Evolutionary conservation across 2,888 invertebrate species (phyloP), one percentile per base, ranked within the genome.

Genomic region (Chromoteleia sp.): DNA sequence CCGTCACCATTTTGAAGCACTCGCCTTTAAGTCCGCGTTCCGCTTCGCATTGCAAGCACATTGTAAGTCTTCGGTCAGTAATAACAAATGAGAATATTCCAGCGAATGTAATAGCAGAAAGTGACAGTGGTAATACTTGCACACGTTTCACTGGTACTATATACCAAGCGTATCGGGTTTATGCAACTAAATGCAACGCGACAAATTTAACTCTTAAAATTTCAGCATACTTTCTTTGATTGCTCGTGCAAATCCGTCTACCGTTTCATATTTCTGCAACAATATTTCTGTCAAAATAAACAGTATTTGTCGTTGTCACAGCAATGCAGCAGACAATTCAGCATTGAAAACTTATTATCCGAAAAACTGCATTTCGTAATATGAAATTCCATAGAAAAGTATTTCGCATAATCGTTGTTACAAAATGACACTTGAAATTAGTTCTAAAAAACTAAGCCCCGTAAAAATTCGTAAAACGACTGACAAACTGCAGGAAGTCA

Each of bases 121-220:
- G 67, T 61, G 68, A 75, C 75, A 75, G 59, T 67, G 59, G 75
- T 41, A 75, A 33, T 14, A 30, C 41, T 52, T 33, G 61, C 52
- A 73, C 52, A 61, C 43, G 61, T 61, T 52, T 43, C 14, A 6
- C 17, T 17, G 17, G 39, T 14, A 39, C 5, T 52, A 52, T 59
- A 59, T 39, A 39, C 59, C 48, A 70, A 19, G 45, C 48, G 48
- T 58, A 58, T 70, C 56, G 58, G 17, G 25, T 58, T 58, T 70
- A 33, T 25, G 19, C n/a, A n/a, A n/a, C n/a, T n/a, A n/a, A n/a
- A n/a, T n/a, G 12, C 33, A 33, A 33, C 12, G 33, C 21, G 21
- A 45, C 70, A 58, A 70, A 45, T 70, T 70, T 70, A 58, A 48
- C 30, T 48, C 15, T 48, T 45, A 58, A 43, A 43, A 45, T 45